These are phyloP conservation scores for Aspidiotus rigidus DNA, from an alignment of 2,888 invertebrate species.

Conservation along the genomic window DNA sequence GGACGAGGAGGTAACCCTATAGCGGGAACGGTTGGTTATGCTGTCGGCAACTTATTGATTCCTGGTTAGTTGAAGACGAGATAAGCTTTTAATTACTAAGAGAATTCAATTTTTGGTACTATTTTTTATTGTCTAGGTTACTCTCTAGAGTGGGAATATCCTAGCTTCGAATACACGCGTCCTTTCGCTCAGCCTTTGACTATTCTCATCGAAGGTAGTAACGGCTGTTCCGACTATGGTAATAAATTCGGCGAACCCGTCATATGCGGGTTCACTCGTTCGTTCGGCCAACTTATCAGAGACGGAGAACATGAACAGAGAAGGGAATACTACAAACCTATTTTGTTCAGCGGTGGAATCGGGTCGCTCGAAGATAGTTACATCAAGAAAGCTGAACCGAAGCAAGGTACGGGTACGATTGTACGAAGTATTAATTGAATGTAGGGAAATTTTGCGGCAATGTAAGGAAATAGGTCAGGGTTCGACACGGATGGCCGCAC, in stretches of 20 bases:
- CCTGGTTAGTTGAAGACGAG: constrained; percentile 53
- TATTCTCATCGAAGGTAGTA: constrained; percentile 88
- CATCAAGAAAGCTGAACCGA: constrained; percentile 65
- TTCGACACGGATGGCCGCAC: too few species aligned
- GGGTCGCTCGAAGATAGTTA: constrained; percentile 79
- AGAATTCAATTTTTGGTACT: constrained; percentile 1
- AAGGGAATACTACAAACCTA: constrained; percentile 93
- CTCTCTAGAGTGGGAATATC: constrained; percentile 76
- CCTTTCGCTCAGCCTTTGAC: constrained; percentile 86
- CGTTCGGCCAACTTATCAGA: constrained; percentile 68
- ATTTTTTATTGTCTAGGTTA: constrained; percentile 45
- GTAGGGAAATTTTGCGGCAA: too few species aligned
- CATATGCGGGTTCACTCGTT: constrained; percentile 79
- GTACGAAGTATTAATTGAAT: too few species aligned
- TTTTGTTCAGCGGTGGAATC: constrained; percentile 96
- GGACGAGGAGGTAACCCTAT: constrained; percentile 89
- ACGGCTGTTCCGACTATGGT: constrained; percentile 97
- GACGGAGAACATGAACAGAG: constrained; percentile 45
- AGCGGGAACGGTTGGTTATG: constrained; percentile 93
- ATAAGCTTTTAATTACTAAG: not conserved
- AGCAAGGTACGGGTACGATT: constrained; percentile 51
- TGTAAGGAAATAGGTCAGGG: too few species aligned
- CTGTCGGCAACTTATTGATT: constrained; percentile 84
- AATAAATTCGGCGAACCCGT: constrained; percentile 99
- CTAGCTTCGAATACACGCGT: constrained; percentile 61